phyloP scores from a whole-genome alignment of 2,113 vertebrate species.

The Sebastes fasciatus region DNA sequence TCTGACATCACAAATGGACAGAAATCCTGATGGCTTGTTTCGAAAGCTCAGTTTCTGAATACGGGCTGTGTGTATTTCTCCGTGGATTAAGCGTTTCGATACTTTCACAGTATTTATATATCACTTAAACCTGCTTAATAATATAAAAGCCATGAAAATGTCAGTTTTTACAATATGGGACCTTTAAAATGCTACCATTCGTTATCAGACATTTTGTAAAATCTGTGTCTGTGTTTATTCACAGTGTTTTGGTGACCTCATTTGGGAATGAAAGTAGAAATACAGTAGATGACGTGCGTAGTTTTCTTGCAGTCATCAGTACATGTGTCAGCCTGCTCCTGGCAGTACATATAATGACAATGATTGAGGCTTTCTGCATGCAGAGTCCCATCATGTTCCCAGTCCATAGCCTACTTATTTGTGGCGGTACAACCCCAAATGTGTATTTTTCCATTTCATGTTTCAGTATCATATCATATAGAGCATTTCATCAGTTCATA shows the following conservation, averaged over 20 bases:
- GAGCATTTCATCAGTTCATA: background rate
- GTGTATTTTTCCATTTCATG: background rate
- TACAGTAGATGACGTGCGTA: background rate
- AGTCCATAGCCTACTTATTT: background rate
- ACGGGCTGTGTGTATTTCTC: too few relatives aligned
- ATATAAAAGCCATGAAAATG: too few relatives aligned
- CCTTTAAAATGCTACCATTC: slow-evolving; percentile 4
- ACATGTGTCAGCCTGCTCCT: slow-evolving; percentile 26
- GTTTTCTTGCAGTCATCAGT: background rate
- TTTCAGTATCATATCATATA: background rate
- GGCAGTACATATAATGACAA: background rate
- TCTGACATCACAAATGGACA: too few relatives aligned
- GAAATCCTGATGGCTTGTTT: too few relatives aligned
- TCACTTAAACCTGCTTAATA: too few relatives aligned
- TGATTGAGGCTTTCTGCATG: background rate
- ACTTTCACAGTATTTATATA: too few relatives aligned
- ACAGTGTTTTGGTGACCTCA: slow-evolving; percentile 2
- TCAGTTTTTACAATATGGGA: too few relatives aligned
- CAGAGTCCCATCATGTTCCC: background rate
- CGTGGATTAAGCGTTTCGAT: too few relatives aligned
- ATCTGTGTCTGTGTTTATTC: background rate
- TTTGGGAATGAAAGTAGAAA: slow-evolving; percentile 7
- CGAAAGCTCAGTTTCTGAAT: too few relatives aligned
- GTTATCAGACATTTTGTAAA: background rate
- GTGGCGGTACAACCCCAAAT: background rate